Percentiles rank a stretch among this genome's conserved stretches.
These are phyloP conservation scores for Actias luna DNA, from an alignment of 2,888 invertebrate species.

Conservation along the genomic window DNA sequence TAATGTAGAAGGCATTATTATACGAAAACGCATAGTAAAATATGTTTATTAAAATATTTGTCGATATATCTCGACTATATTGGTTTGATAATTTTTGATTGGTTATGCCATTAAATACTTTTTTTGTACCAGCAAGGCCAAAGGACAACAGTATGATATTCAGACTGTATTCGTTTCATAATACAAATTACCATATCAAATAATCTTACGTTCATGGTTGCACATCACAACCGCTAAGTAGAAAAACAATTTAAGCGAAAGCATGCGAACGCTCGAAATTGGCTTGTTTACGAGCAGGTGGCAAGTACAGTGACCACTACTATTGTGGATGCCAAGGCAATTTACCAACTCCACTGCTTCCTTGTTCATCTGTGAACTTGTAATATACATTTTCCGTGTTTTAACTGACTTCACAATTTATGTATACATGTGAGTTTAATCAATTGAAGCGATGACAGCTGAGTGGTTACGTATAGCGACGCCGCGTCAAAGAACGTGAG, in stretches of 20 bases:
- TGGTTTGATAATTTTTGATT: too few relatives aligned
- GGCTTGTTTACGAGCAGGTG: slow-evolving; percentile 64
- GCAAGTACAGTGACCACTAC: slow-evolving; percentile 53
- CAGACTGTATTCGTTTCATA: background rate
- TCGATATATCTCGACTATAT: too few relatives aligned
- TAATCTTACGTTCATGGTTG: slow-evolving; percentile 10
- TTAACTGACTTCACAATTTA: background rate
- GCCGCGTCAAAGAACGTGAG: too few relatives aligned
- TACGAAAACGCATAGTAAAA: too few relatives aligned
- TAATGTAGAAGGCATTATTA: too few relatives aligned
- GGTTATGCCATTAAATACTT: too few relatives aligned
- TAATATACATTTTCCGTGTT: slow-evolving; percentile 24
- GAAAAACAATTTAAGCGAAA: slow-evolving; percentile 62
- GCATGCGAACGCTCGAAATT: slow-evolving; percentile 61
- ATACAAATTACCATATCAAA: slow-evolving; percentile 29
- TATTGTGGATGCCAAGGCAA: slow-evolving; percentile 65
- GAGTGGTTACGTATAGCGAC: too few relatives aligned
- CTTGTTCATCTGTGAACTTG: slow-evolving; percentile 48
- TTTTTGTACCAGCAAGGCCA: too few relatives aligned
- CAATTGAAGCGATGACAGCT: too few relatives aligned
- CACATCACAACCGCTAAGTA: slow-evolving; percentile 39
- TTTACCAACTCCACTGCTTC: slow-evolving; percentile 51
- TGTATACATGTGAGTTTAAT: too few relatives aligned
- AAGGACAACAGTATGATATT: too few relatives aligned
- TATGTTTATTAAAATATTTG: too few relatives aligned